Base-by-base conservation (phyloP, 2,113 vertebrate species). In the Passer montanus region DNA sequence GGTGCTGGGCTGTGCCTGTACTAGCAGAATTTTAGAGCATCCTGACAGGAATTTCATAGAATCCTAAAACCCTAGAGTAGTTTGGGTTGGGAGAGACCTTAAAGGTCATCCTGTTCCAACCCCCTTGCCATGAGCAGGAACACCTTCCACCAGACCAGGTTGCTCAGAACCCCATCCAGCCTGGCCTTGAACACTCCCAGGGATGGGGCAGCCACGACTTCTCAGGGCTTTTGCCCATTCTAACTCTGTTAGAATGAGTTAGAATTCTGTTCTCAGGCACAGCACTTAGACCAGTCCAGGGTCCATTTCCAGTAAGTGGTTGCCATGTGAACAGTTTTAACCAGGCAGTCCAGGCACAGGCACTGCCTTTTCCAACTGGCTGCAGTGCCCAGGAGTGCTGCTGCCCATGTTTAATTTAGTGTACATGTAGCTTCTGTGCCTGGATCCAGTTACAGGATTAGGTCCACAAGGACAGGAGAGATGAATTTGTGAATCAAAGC, bases 331-430 rank as follows among this genome's bases (percentile, higher is more conserved):
- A 52, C 62, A 79, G 52, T 39, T 90, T 60, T 49, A 95, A 31
- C 30, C 35, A 77, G 64, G 59, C 59, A 58, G 49, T 43, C 64
- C 7, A 0, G 73, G 35, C 59, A 62, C 79, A 63, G 72, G 43
- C 56, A 23, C 46, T 93, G 82, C n/a, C 49, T 83, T 90, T 75
- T 49, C 80, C 56, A 90, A 19, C 39, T 49, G 76, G 24, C 73
- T 0, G 0, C 68, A 84, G 55, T 39, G 46, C 52, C 78, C 24
- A 4, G 68, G 75, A 90, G 47, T 20, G 15, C 64, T 88, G 60
- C 90, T 92, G 83, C 59, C 73, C 86, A 64, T 91, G 60, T 92
- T 96, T 92, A 81, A 87, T 94, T 93, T 72, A 31, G 24, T 47
- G 64, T 60, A 24, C 47, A 11, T 49, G 56, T 27, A 70, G 50